Base-by-base conservation (phyloP, 2,113 vertebrate genomes). In the Oncorhynchus masou region DNA sequence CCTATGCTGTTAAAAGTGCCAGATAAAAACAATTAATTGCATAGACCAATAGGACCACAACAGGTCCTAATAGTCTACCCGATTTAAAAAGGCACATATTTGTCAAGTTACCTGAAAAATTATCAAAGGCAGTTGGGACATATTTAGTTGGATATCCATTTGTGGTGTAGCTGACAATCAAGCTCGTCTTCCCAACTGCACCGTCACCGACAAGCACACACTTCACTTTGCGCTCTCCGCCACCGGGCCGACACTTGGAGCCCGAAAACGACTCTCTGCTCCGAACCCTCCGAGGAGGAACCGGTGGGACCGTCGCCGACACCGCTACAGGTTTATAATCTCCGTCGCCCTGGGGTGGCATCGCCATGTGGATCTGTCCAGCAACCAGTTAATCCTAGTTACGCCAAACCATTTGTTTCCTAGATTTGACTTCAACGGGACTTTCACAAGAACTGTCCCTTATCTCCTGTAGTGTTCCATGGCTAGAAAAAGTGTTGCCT, bases 71-170 rank as follows among this genome's bases (percentile, higher is more conserved):
- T 45, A 45, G 39, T 11, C 39, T 45, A 45, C 39, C 39, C 9
- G 39, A 45, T 2, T 45, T 45, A 11, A 16, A 62, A 62, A 2
- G n/a, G 19, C 59, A 62, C 5, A 22, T 22, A 24, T 16, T 62
- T 62, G n/a, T 64, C 2, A 66, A 20, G 25, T 94, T 89, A 97
- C 96, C 96, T 88, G 96, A 95, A 92, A 98, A 98, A 94, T 97
- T 97, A 88, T 98, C 96, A 90, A 97, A 97, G 49, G 96, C 96
- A 0, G 96, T 98, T 27, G 96, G 96, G 74, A 97, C 92, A 84
- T 98, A 98, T 83, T 98, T 96, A 7, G 96, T 97, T 81, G 96
- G 96, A 73, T 97, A 98, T 0, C 96, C 96, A 62, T 98, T 97
- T 77, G 96, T 97, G 80, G 96, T 97, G 89, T 97, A 97, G 88